phyloP scores from a whole-genome alignment of 2,113 vertebrate genomes.

The Megalops atlanticus region DNA sequence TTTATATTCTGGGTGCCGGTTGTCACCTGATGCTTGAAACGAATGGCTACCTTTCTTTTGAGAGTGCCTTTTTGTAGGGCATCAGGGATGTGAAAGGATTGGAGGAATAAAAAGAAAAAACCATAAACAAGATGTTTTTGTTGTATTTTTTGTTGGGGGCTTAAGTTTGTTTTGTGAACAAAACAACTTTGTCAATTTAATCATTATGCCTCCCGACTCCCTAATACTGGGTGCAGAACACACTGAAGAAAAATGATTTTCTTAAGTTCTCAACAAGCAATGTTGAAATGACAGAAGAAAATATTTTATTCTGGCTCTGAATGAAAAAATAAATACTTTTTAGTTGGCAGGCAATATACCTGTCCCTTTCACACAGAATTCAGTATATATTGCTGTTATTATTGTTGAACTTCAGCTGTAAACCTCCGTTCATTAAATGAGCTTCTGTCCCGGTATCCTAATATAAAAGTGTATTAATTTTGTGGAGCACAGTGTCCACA shows the following conservation, averaged over 20 bases:
- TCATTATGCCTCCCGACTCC: no score
- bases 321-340: background rate
- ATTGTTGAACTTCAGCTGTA: background rate
- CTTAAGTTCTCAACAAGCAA: background rate
- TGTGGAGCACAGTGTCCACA: background rate
- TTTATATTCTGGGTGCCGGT: slow-evolving; percentile 60
- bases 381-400: background rate
- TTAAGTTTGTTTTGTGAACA: background rate
- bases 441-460: background rate
- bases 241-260: background rate
- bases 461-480: no score
- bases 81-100: slow-evolving; percentile 39
- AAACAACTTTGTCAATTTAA: background rate
- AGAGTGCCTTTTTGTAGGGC: slow-evolving; percentile 40
- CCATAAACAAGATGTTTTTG: slow-evolving; percentile 18
- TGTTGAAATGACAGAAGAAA: background rate
- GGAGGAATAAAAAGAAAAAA: slow-evolving; percentile 22
- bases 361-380: background rate
- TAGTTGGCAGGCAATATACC: background rate
- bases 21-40: slow-evolving; percentile 51
- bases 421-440: background rate
- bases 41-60: slow-evolving; percentile 46
- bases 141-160: background rate
- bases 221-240: background rate
- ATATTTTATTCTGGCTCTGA: background rate